Evolutionary conservation across 2,113 vertebrate genomes (phyloP), one percentile per base, ranked within the genome.

Genomic region (Sisor rabdophorus): DNA sequence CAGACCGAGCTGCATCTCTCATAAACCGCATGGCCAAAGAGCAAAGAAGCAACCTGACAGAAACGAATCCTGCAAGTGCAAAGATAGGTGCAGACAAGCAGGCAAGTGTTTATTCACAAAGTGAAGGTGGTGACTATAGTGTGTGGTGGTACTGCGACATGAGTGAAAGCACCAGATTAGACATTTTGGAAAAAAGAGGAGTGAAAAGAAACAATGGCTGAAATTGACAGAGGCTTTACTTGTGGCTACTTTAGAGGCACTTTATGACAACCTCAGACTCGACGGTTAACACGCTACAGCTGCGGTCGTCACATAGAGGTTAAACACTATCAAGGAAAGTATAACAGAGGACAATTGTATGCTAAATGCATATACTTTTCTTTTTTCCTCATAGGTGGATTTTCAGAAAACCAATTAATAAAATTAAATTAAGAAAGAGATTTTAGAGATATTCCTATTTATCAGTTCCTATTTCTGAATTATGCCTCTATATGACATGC

Each of bases 1-100:
- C 73, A 83, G 89, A 91, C 84, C 80, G 77, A 76, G 74, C 83
- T 83, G 86, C 83, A 80, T 85, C 78, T 81, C 88, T 89, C 84
- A 87, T 87, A 90, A 87, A 87, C 28, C 78, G 84, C 82, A 88
- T 85, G 81, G 86, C 76, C 83, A 73, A 83, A 81, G 32, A 75
- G 61, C 48, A 81, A 61, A 81, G 71, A 52, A 11, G 47, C 30
- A 80, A 71, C 73, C 11, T 2, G 48, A 54, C 40, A 85, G 73
- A 71, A 24, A 65, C 74, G 78, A 47, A 80, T 68, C 36, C 10
- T 13, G 71, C 54, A 20, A 44, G 11, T 0, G 32, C 32, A 48
- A 44, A 58, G 54, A 19, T 32, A 59, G 9, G 19, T 3, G 11
- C 32, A 22, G 54, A 24, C 70, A 47, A 56, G 5, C 22, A 47